Evolutionary conservation across 2,888 invertebrate genomes (phyloP).

Genomic region (Asteroscopus sphinx): DNA sequence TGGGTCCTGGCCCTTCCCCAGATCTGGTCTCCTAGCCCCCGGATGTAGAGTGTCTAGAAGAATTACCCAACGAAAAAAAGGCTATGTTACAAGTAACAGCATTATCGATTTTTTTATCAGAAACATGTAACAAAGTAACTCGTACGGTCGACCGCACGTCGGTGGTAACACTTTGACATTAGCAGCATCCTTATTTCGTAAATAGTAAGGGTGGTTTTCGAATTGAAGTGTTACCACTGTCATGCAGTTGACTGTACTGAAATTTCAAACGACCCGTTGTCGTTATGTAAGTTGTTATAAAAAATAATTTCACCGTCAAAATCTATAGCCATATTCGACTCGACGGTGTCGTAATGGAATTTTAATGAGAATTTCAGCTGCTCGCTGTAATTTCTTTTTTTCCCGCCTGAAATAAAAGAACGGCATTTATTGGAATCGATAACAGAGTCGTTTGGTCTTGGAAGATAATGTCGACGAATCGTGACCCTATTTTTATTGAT

Average conservation of each 20-base stretch:
- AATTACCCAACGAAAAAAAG: no score
- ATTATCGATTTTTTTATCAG: constrained; percentile 8
- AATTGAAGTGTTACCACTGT: no score
- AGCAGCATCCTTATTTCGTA: no score
- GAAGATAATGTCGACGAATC: constrained; percentile 69
- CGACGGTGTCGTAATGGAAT: constrained; percentile 79
- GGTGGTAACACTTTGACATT: no score
- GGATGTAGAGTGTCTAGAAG: no score
- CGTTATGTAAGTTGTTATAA: constrained; percentile 59
- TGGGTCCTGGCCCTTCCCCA: no score
- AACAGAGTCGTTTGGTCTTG: constrained; percentile 64
- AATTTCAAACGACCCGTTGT: constrained; percentile 40
- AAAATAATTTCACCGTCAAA: constrained; percentile 70
- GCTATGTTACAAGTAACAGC: background rate
- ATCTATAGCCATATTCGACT: constrained; percentile 72
- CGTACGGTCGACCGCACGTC: no score
- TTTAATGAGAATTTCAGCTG: constrained; percentile 83
- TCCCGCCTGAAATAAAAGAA: constrained; percentile 72
- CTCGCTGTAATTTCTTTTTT: constrained; percentile 74
- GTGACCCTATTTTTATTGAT: constrained; percentile 73
- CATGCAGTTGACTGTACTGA: constrained; percentile 17
- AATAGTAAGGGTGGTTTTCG: no score
- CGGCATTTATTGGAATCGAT: constrained; percentile 78
- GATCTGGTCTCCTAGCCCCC: no score
- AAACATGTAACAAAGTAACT: constrained; percentile 18